Conservation (phyloP, 1,140 invertebrate genomes). For the Caerostris darwini region DNA sequence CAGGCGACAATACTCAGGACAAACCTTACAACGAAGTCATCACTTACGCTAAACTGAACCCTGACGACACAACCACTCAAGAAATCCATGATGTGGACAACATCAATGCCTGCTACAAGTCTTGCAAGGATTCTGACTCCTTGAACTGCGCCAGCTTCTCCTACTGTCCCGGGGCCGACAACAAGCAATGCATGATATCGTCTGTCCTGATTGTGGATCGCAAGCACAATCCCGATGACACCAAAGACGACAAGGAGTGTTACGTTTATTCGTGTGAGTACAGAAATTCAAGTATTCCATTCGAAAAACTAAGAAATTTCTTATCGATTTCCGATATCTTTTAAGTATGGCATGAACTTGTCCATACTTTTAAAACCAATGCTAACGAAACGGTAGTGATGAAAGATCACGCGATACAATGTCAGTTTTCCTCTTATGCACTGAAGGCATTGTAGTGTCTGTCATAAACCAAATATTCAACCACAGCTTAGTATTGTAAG, state of each 20-base stretch:
- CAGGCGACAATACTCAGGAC: constrained; percentile 43
- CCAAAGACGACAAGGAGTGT: constrained; percentile 27
- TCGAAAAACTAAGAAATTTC: no score
- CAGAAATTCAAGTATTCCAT: no score
- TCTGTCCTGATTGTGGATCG: background rate
- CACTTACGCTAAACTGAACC: constrained; percentile 12
- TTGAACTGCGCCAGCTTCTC: constrained; percentile 66
- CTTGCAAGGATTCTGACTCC: constrained; percentile 38
- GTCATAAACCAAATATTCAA: no score
- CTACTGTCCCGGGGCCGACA: constrained; percentile 34
- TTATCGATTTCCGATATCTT: no score
- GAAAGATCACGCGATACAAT: no score
- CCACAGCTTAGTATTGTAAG: no score
- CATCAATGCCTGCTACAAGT: constrained; percentile 55
- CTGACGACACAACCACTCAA: background rate
- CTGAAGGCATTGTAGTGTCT: no score
- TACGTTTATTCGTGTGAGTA: constrained; percentile 62
- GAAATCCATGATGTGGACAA: background rate
- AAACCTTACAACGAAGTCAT: constrained; percentile 47
- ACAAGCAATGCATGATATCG: constrained; percentile 52
- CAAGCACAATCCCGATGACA: background rate
- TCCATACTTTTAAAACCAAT: no score
- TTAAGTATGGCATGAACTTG: no score
- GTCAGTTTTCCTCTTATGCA: no score
- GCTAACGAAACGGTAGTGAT: no score